Evolutionary conservation across 2,888 invertebrate species (phyloP).

Genomic region (Myopa tessellatipennis): DNA sequence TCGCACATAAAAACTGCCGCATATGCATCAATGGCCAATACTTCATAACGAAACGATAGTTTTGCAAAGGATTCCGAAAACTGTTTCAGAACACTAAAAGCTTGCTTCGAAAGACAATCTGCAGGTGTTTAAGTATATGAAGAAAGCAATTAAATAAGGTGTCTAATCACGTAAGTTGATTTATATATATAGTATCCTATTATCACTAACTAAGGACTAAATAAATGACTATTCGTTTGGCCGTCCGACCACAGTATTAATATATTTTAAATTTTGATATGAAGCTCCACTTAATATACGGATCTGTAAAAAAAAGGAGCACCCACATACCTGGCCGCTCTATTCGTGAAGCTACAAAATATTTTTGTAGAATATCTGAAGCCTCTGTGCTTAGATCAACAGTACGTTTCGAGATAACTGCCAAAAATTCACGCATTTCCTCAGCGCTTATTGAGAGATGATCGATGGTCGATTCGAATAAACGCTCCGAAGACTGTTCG

Average conservation of each 20-base stretch:
- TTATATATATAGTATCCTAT: too few relatives aligned
- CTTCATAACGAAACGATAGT: slow-evolving; percentile 59
- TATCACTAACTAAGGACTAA: too few relatives aligned
- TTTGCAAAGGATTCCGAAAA: slow-evolving; percentile 67
- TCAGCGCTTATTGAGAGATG: slow-evolving; percentile 57
- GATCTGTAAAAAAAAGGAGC: too few relatives aligned
- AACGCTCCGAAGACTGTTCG: slow-evolving; percentile 50
- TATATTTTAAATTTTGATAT: too few relatives aligned
- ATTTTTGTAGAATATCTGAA: slow-evolving; percentile 65
- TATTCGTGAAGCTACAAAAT: slow-evolving; percentile 68
- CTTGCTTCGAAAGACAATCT: slow-evolving; percentile 63
- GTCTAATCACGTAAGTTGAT: not conserved
- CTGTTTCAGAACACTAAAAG: slow-evolving; percentile 59
- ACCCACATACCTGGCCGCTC: slow-evolving; percentile 61
- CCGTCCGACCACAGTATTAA: too few relatives aligned
- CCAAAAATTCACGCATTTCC: slow-evolving; percentile 59
- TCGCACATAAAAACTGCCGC: slow-evolving; percentile 63
- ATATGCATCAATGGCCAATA: slow-evolving; percentile 59
- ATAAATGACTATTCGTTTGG: too few relatives aligned
- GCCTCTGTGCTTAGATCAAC: slow-evolving; percentile 59
- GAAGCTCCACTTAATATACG: not conserved
- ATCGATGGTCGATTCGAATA: slow-evolving; percentile 50
- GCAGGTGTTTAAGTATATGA: not conserved
- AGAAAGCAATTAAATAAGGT: not conserved
- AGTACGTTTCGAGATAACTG: slow-evolving; percentile 54